These are phyloP conservation scores for Craseonycteris thonglongyai DNA, from an alignment of 2,113 vertebrate genomes.

Conservation along the genomic window DNA sequence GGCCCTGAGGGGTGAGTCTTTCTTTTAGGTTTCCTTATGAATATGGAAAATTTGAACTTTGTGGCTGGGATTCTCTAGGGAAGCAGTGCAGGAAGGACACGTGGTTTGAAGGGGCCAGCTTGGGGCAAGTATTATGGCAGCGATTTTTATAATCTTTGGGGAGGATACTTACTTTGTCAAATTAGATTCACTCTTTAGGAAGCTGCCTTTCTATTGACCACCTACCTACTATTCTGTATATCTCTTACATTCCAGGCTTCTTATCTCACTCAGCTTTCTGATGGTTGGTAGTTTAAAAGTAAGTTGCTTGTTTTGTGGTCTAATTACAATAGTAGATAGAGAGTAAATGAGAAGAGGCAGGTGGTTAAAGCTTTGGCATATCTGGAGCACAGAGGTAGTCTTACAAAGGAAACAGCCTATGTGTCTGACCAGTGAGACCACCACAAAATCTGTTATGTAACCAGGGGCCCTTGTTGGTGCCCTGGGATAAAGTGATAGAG, in stretches of 20 bases:
- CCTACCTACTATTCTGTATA: neutral
- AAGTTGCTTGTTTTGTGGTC: neutral
- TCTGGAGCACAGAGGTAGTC: neutral
- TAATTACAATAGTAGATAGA: constrained; percentile 13
- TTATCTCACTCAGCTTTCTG: constrained; percentile 5
- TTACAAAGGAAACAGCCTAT: neutral
- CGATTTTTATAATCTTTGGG: neutral
- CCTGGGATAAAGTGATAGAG: neutral
- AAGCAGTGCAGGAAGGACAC: neutral
- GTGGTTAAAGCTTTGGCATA: neutral
- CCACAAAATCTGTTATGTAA: constrained; percentile 31
- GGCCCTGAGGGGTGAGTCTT: neutral
- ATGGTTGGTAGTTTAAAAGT: constrained; percentile 40
- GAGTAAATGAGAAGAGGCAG: neutral
- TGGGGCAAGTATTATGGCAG: neutral
- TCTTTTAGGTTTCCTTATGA: neutral
- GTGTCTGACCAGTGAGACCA: neutral
- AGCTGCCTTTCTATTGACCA: neutral
- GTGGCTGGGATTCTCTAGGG: neutral
- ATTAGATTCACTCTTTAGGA: neutral
- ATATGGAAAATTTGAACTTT: neutral
- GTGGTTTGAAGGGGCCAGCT: neutral
- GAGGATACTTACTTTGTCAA: neutral
- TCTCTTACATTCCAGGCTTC: neutral
- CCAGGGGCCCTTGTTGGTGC: neutral